A percentile compares a stretch with the other conserved stretches of the same genome.
Evolutionary conservation across 1,140 invertebrate genomes (phyloP).

Genomic region (Drosophila serrata): DNA sequence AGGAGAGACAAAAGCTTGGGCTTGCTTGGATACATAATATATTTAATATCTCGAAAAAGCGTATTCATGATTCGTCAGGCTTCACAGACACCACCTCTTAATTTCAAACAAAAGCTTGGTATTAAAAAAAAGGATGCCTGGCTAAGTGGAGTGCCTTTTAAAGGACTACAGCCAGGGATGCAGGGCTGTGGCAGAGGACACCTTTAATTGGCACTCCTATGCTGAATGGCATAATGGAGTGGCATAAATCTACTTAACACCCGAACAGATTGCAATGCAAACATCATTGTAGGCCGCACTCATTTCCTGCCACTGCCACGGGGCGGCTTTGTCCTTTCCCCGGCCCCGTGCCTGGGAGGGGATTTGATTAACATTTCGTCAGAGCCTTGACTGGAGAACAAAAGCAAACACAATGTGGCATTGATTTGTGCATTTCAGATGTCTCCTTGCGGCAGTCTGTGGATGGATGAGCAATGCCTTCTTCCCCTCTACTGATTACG

Average conservation of each 20-base stretch:
- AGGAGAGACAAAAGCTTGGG: not conserved
- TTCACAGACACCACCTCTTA: not conserved
- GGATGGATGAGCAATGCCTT: slow-evolving; percentile 14
- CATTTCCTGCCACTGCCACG: not conserved
- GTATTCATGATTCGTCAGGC: not conserved
- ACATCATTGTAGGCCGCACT: slow-evolving; percentile 34
- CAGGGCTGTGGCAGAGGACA: not conserved
- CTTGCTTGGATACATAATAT: not conserved
- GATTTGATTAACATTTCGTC: slow-evolving; percentile 63
- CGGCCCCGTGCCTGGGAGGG: slow-evolving; percentile 5
- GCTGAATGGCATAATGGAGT: slow-evolving; percentile 46
- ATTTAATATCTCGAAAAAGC: not conserved
- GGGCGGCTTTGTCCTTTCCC: slow-evolving; percentile 26
- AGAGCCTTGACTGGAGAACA: slow-evolving; percentile 31
- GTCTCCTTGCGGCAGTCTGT: slow-evolving; percentile 1
- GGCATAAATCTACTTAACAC: slow-evolving; percentile 52
- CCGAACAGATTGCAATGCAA: slow-evolving; percentile 26
- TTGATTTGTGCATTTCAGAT: slow-evolving; percentile 46
- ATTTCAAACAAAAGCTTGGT: slow-evolving; percentile 6
- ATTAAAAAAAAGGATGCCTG: not conserved
- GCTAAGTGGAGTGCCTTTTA: slow-evolving; percentile 14
- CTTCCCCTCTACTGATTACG: slow-evolving; percentile 11
- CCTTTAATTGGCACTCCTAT: slow-evolving; percentile 36
- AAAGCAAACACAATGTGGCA: slow-evolving; percentile 39
- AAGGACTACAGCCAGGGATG: slow-evolving; percentile 1